Conservation (phyloP, 2,797 vertebrate species). For the Manis crassicaudata region DNA sequence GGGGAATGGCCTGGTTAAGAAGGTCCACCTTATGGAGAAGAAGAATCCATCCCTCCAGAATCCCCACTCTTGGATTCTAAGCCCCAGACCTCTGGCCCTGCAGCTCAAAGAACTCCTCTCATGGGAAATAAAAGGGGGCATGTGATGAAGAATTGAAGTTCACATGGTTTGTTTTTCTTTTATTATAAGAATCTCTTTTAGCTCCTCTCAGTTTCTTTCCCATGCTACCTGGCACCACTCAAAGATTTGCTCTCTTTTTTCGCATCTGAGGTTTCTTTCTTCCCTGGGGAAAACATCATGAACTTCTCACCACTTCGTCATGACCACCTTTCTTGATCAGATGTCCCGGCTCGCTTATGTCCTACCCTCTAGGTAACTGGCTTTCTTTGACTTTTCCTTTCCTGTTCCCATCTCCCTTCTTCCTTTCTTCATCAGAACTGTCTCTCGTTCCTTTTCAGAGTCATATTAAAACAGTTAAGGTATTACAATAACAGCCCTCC, state of each 20-base stretch:
- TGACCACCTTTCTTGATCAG: not conserved
- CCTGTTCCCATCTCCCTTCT: constrained; percentile 2
- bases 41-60: not conserved
- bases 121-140: not conserved
- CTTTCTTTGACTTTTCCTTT: constrained; percentile 33
- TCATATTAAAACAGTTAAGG: not conserved
- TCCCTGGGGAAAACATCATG: not conserved
- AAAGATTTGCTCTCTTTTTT: not conserved
- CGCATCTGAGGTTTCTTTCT: not conserved
- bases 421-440: constrained; percentile 47
- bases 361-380: constrained; percentile 54
- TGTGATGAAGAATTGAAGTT: not conserved
- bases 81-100: not conserved
- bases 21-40: not conserved
- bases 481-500: not conserved
- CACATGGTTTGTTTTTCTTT: not conserved
- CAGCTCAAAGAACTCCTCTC: not conserved
- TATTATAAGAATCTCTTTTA: constrained; percentile 20
- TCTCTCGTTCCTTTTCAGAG: not conserved
- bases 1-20: not conserved
- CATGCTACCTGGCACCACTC: not conserved
- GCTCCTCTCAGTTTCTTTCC: not conserved
- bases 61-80: not conserved
- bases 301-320: not conserved
- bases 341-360: constrained; percentile 32